Evolutionary conservation across 2,113 vertebrate species (phyloP), one percentile per base, ranked within the genome.

Genomic region (Bostrychus sinensis): DNA sequence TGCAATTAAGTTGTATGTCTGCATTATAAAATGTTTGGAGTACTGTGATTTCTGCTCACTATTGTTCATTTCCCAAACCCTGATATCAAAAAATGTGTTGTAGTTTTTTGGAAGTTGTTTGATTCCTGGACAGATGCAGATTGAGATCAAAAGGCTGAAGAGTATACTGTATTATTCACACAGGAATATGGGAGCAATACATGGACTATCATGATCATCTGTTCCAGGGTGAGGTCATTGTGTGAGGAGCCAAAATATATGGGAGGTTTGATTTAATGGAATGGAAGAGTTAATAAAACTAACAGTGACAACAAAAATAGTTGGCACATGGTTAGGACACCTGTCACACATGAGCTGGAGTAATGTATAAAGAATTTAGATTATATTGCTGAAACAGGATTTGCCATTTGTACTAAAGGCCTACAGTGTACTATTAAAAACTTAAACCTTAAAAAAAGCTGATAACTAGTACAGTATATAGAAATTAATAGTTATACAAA

Each of bases 11-110:
- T 70, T 82, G 82, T 85, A 77, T 53, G 75, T 81, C 78, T 83
- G 80, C 78, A 70, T 89, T 82, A 78, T 79, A 71, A 85, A 86
- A 87, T 88, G 86, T 88, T 87, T 86, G 68, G 79, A 86, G 63
- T 56, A 22, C 55, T n/a, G 26, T 81, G 78, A 83, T 85, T 89
- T 86, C 86, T 70, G 73, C 66, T 65, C 75, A 32, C 50, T 75
- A 55, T 70, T 62, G 72, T 70, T 53, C 78, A 55, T 77, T 77
- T 78, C 60, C 11, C 65, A 28, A 76, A 43, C 48, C 79, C 60
- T 60, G 54, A 78, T 83, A 81, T 84, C 67, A 72, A 67, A 73
- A 77, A 48, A 65, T 75, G 50, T 53, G 56, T 38, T 13, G 16
- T 41, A n/a, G n/a, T 32, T 32, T 30, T 30, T 23, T 26, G 1